Conservation (phyloP, 2,888 invertebrate species). For the Drosophila aldrichi region DNA sequence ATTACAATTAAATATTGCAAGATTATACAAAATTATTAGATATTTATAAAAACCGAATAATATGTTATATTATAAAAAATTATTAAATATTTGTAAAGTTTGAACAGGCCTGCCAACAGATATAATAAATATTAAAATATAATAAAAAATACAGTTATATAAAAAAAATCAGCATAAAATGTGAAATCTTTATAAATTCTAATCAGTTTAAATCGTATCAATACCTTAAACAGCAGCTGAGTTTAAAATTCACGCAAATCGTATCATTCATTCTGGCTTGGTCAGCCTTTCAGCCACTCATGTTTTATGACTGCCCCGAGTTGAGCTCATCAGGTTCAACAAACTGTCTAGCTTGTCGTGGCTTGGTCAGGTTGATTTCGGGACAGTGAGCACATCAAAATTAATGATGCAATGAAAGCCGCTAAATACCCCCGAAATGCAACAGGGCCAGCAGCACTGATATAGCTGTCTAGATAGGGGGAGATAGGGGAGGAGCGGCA, state of each 20-base stretch:
- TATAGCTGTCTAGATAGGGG: conserved; percentile 12
- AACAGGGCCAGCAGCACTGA: conserved; percentile 37
- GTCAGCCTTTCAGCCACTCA: not conserved
- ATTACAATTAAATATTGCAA: too few relatives aligned
- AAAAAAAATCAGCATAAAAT: not conserved
- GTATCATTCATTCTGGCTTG: not conserved
- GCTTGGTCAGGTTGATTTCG: conserved; percentile 15
- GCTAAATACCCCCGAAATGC: conserved; percentile 71
- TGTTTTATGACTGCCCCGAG: not conserved
- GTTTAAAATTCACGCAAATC: not conserved
- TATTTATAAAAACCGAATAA: too few relatives aligned
- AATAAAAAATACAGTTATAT: not conserved
- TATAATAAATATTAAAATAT: not conserved
- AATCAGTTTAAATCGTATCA: not conserved
- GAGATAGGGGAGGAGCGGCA: conserved; percentile 48
- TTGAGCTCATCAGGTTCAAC: conserved; percentile 30
- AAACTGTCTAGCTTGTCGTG: conserved; percentile 22
- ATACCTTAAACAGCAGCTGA: not conserved
- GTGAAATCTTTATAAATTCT: not conserved
- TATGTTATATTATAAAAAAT: too few relatives aligned
- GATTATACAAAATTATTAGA: too few relatives aligned
- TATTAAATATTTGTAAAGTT: not conserved
- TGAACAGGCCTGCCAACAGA: too few relatives aligned
- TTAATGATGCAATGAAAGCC: conserved; percentile 78
- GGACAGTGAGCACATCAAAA: conserved; percentile 65